Conservation (phyloP, 53 echinoderm and acorn worm genomes). For the Apostichopus leukothele region DNA sequence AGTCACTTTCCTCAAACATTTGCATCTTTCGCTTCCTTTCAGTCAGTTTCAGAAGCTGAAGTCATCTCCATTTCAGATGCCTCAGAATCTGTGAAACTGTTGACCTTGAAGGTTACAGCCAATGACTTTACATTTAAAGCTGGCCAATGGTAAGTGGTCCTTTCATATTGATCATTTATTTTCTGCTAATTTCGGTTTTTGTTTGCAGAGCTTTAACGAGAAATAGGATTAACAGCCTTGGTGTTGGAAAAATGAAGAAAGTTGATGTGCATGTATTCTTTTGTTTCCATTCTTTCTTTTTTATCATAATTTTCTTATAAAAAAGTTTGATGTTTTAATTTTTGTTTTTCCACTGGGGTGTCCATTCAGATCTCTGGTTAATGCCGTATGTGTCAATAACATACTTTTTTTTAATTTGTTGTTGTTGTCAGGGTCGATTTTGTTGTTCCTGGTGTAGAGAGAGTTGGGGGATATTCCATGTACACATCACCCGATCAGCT, state of each 20-base stretch:
- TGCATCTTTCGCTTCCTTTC: not conserved
- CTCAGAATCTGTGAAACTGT: constrained; percentile 66
- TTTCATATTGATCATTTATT: not conserved
- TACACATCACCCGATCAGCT: constrained; percentile 65
- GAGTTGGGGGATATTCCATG: constrained; percentile 93
- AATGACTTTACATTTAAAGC: constrained; percentile 80
- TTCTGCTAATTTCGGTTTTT: too few species aligned
- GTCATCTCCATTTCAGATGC: constrained; percentile 58
- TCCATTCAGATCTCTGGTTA: too few species aligned
- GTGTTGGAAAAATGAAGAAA: too few species aligned
- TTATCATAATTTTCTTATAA: too few species aligned
- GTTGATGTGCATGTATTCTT: too few species aligned
- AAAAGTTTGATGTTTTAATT: too few species aligned
- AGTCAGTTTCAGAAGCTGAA: constrained; percentile 75
- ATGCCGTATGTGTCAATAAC: too few species aligned
- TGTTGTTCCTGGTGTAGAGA: constrained; percentile 69
- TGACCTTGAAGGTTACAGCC: constrained; percentile 71
- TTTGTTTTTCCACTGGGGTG: too few species aligned
- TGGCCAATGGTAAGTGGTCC: constrained; percentile 83
- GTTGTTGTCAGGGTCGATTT: constrained; percentile 86
- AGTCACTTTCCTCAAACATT: too few species aligned
- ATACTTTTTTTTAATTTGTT: not conserved
- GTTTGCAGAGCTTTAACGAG: too few species aligned
- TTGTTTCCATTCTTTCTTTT: not conserved
- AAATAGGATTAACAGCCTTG: too few species aligned